Base-by-base conservation (phyloP, 2,797 vertebrate species). In the Anniella stebbinsi region DNA sequence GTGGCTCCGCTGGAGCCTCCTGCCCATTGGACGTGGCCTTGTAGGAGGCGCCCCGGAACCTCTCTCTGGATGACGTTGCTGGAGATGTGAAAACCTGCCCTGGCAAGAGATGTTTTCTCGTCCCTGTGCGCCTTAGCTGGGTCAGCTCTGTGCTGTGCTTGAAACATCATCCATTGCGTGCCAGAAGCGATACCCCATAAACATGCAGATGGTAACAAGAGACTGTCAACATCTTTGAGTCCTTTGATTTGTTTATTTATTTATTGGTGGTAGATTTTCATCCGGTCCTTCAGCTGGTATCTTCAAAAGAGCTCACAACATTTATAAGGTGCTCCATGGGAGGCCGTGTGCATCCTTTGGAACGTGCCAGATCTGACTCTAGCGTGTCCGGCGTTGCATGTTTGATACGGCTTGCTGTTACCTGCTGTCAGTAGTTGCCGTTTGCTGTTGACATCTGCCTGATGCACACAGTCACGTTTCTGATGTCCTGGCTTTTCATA, bases 261-360 rank as follows among this genome's bases (percentile, higher is more conserved):
- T 18, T n/a, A 23, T n/a, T 4, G 5, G 4, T 17, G 13, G 15
- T 11, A 6, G 18, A 5, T 60, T 45, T 8, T 0, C 28, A 2
- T 51, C 28, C 48, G 15, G 28, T 30, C 28, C 28, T 30, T 67
- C 66, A 67, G 28, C 25, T 7, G 23, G 25, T 30, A 11, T 7
- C 66, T 30, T 67, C 9, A 30, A 33, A 54, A 25, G 4, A 30
- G 28, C 30, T 33, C 13, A 18, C 25, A 6, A 12, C 28, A 7
- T 78, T 51, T 33, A 15, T 2, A 77, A 28, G 28, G 11, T 0
- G 45, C 9, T 2, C 25, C 9, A 4, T 45, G 23, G 41, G 21
- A 36, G 7, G 25, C 45, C 17, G 3, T 28, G 76, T 2, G 23
- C 51, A 25, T 4, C 10, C 4, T 48, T 45, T 21, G 36, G 36